Conservation (phyloP, 2,113 vertebrate species). For the Rutilus rutilus region DNA sequence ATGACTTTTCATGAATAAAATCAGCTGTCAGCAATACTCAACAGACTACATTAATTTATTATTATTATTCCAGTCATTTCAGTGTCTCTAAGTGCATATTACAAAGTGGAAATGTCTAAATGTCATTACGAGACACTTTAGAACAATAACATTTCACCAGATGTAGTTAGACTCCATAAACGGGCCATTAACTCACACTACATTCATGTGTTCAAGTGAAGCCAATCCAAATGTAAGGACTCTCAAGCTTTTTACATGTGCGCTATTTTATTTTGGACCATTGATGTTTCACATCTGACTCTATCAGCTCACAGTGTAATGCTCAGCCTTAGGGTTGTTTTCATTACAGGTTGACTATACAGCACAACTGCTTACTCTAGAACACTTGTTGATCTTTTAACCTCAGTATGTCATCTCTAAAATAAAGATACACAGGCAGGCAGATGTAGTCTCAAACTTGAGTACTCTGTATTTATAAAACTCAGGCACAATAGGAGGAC, state of each 20-base stretch:
- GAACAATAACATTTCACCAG: not conserved
- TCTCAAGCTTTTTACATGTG: constrained; percentile 39
- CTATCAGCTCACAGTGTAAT: constrained; percentile 7
- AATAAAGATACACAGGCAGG: constrained; percentile 60
- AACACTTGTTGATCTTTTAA: constrained; percentile 54
- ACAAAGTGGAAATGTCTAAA: not conserved
- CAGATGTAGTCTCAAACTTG: constrained; percentile 41
- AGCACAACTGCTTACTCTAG: constrained; percentile 46
- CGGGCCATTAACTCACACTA: constrained; percentile 27
- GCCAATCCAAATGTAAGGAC: not conserved
- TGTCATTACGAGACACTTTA: not conserved
- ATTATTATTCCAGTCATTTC: not conserved
- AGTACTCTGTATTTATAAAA: constrained; percentile 60
- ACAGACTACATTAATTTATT: not conserved
- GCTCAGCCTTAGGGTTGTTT: constrained; percentile 53
- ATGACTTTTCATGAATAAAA: constrained; percentile 53
- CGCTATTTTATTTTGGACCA: constrained; percentile 42
- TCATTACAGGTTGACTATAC: constrained; percentile 64
- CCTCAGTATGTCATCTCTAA: constrained; percentile 3
- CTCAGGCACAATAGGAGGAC: not conserved
- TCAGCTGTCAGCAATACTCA: constrained; percentile 37
- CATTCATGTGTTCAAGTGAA: not conserved
- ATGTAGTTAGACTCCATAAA: not conserved
- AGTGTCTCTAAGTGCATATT: not conserved
- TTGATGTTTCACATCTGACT: constrained; percentile 57